Evolutionary conservation across 2,113 vertebrate species (phyloP), one percentile per base, ranked within the genome.

Genomic region (Scytalopus superciliaris): DNA sequence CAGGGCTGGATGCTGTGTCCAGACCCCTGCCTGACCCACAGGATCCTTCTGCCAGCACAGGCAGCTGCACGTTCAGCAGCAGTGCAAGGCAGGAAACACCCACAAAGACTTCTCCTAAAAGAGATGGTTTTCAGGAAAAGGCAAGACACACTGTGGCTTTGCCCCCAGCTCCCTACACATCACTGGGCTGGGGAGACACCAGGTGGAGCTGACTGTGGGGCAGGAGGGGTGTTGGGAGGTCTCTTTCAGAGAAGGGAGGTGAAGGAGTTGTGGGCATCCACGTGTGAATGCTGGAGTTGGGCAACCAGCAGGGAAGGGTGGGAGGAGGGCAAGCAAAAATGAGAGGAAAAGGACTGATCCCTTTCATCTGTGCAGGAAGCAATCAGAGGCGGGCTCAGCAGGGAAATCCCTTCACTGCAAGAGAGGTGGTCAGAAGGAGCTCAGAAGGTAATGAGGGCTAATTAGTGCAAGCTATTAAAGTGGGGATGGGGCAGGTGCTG

Each of bases 171-270:
- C 67, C 15, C 17, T 63, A 1, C 62, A 28, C 7, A 16, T 12
- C 28, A 2, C 7, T 0, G 0, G 49, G 47, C 42, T 49, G 59
- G 4, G 0, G 12, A 56, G 40, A 47, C 31, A n/a, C 28, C 42
- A 37, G 31, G 1, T 14, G n/a, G 60, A 27, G 31, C 64, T 78
- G 40, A 19, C 60, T 9, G 37, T 11, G 31, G 50, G 55, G 27
- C 62, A 60, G 35, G 19, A 59, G 22, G 18, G 24, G 12, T 12
- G 30, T 5, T 49, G 21, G 17, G 9, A 14, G 23, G 6, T 17
- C 7, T 67, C 7, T 25, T 53, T 49, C 44, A 50, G 59, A n/a
- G 35, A 50, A 31, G 47, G 27, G 47, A 63, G 14, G 9, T 40
- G 39, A 82, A 16, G 37, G 52, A 59, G 8, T 33, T 19, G 22